Evolutionary conservation across 2,888 invertebrate genomes (phyloP), one percentile per base, ranked within the genome.

Genomic region (Liposcelis brunnea): DNA sequence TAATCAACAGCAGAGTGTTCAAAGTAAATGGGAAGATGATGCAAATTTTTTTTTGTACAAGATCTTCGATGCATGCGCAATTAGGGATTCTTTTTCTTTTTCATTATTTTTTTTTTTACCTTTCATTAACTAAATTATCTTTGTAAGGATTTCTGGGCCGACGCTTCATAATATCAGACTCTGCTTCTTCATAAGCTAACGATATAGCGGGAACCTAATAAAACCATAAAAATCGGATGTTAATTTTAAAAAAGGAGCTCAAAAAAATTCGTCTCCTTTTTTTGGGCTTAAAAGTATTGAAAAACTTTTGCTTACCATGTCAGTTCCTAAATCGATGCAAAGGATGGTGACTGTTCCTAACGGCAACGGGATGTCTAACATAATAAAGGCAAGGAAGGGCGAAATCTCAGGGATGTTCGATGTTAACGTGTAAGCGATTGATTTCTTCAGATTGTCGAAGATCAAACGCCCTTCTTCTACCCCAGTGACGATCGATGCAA

Each of bases 401-500:
- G 80, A 65, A 56, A 86, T 80, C 67, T 86, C 85, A 3, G 85
- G 85, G 48, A 85, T 79, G 58, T 84, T 85, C 6, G 81, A 82
- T 21, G 84, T 82, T 46, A 86, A 63, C 2, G 83, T 83, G 62
- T 86, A 86, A 46, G 80, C 81, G 49, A 86, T 77, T 0, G 84
- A 84, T 63, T 86, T 86, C 60, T 86, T 86, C 53, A 86, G 62
- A 59, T 86, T 86, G 59, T 86, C 85, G 58, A 83, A 85, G 60
- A 86, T 85, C 54, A 81, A 69, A 43, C 82, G 68, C n/a, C 82
- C 81, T 59, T 82, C 81, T 59, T 87, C 86, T 14, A 87, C 80
- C 40, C 86, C 87, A 2, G 75, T 78, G 1, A 87, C 85, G 49
- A 87, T 86, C 0, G 85, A 84, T 1, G 85, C 82, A 57, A 89